Evolutionary conservation across 2,888 invertebrate species (phyloP).

Genomic region (Glaucopsyche alexis): DNA sequence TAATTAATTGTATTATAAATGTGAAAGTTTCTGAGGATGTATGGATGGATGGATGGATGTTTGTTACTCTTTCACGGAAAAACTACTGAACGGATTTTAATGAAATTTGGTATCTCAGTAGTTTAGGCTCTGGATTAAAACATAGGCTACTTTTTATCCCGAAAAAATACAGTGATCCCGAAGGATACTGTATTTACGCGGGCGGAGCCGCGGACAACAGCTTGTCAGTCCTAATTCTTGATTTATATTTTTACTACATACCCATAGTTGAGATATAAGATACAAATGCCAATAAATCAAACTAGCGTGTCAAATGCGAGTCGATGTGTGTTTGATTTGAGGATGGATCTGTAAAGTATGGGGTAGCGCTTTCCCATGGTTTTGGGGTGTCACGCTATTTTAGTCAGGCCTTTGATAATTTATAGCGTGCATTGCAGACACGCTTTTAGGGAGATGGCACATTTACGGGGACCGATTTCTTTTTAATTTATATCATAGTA

Average conservation of each 20-base stretch:
- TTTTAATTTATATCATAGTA: slow-evolving; percentile 61
- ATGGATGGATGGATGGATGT: too few relatives aligned
- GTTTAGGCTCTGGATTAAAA: too few relatives aligned
- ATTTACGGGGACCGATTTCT: slow-evolving; percentile 60
- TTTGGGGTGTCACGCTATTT: slow-evolving; percentile 78
- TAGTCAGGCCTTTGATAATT: slow-evolving; percentile 74
- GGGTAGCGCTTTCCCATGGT: slow-evolving; percentile 68
- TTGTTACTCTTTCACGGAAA: too few relatives aligned
- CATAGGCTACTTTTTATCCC: too few relatives aligned
- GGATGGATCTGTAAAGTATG: slow-evolving; percentile 68
- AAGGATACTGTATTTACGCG: too few relatives aligned
- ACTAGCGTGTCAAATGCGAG: slow-evolving; percentile 65
- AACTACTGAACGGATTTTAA: too few relatives aligned
- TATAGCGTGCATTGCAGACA: slow-evolving; percentile 68
- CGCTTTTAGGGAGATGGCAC: slow-evolving; percentile 69
- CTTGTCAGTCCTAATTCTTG: too few relatives aligned
- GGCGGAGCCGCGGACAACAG: too few relatives aligned
- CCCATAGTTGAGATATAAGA: background rate
- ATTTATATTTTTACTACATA: background rate
- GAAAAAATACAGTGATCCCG: too few relatives aligned
- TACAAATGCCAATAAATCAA: slow-evolving; percentile 48
- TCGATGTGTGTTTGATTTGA: slow-evolving; percentile 74
- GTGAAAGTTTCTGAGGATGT: too few relatives aligned
- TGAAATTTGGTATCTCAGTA: too few relatives aligned
- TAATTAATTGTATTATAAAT: too few relatives aligned